Evolutionary conservation across 1,140 invertebrate species (phyloP), one percentile per base, ranked within the genome.

Genomic region (Pseudomyrmex concolor): DNA sequence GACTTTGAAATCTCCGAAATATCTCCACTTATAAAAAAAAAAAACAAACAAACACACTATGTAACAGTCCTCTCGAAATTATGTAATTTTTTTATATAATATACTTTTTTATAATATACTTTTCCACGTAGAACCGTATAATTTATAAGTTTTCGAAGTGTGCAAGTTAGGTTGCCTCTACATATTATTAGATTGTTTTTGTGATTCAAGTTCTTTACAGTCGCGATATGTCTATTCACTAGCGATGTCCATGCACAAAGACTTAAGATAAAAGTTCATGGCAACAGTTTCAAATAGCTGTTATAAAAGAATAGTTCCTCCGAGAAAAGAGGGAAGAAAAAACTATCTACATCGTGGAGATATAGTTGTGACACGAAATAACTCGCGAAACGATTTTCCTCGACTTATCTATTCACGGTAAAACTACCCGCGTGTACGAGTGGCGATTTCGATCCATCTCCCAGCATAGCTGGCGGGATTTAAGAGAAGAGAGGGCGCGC

Each of bases 401-500:
- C 15, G 54, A 43, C 43, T 59, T 55, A 19, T 80, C 43, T 50
- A 67, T 59, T 15, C 66, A n/a, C 43, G 3, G 10, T 9, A 19
- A 70, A 70, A 80, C 71, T 43, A 54, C 57, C 22, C n/a, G 17
- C 34, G 51, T 15, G 67, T n/a, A 51, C 76, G 19, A 51, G 50
- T 51, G 50, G 50, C 50, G 15, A n/a, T 9, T 57, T 70, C 76
- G 76, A 80, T 71, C 66, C 19, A 59, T 34, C 34, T 34, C 15
- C 64, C 54, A 25, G 34, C 34, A 48, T 78, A 70, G 76, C 76
- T 70, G 54, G 51, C 48, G 54, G 64, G 54, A 80, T 80, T 80
- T 80, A 68, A 85, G 90, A 84, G 72, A 48, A 70, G 76, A 80
- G 76, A 80, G 66, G 0, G 34, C 34, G 34, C 71, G 50, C 59